Percentiles rank a stretch among this genome's conserved stretches.
These are phyloP conservation scores for Teleiodes luculella DNA, from an alignment of 2,888 invertebrate genomes.

Conservation along the genomic window DNA sequence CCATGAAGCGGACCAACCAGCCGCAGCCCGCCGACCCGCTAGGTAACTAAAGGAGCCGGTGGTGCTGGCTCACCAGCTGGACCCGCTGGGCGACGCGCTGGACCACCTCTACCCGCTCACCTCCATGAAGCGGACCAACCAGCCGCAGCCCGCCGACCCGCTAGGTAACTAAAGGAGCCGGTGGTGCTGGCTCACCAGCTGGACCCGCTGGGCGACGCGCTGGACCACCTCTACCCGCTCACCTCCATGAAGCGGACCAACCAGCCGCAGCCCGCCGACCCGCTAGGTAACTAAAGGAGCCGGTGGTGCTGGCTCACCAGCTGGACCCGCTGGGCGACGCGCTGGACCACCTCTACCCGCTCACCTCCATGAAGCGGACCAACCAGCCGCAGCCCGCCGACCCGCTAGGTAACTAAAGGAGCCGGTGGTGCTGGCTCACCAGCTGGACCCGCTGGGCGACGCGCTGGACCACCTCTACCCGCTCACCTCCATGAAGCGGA, in stretches of 20 bases:
- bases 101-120: slow-evolving; percentile 24
- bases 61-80: slow-evolving; percentile 61
- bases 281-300: slow-evolving; percentile 79
- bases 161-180: slow-evolving; percentile 80
- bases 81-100: slow-evolving; percentile 70
- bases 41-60: slow-evolving; percentile 78
- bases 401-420: too few species aligned
- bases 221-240: slow-evolving; percentile 30
- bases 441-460: too few species aligned
- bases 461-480: too few species aligned
- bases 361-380: too few species aligned
- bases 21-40: slow-evolving; percentile 79
- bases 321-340: too few species aligned
- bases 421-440: too few species aligned
- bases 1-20: slow-evolving; percentile 62
- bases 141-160: slow-evolving; percentile 75
- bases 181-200: slow-evolving; percentile 60
- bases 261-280: slow-evolving; percentile 73
- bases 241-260: slow-evolving; percentile 58
- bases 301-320: too few species aligned
- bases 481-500: too few species aligned
- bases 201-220: slow-evolving; percentile 72
- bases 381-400: too few species aligned
- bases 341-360: too few species aligned
- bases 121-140: slow-evolving; percentile 62